phyloP scores from a whole-genome alignment of 2,113 vertebrate species.

The Coryphaenoides rupestris region DNA sequence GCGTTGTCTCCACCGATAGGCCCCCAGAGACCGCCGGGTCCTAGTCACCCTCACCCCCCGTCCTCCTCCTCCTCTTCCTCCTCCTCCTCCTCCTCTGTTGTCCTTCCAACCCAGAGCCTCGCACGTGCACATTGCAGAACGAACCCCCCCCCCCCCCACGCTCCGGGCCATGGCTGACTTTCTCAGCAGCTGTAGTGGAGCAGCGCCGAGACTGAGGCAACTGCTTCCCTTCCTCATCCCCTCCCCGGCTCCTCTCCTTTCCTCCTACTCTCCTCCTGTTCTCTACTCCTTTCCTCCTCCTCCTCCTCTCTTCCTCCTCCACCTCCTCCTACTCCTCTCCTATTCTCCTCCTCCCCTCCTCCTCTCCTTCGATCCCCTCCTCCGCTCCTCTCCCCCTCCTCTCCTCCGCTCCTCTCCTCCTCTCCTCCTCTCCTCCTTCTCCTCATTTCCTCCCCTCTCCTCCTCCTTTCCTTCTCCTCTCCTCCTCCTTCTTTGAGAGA shows the following conservation, averaged over 20 bases:
- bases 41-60: conserved; percentile 61
- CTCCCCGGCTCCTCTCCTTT: conserved; percentile 24
- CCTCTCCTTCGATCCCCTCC: too few relatives aligned
- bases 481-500: too few relatives aligned
- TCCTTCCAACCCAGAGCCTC: conserved; percentile 34
- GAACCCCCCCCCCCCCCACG: neutral
- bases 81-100: conserved; percentile 25
- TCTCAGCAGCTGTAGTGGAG: conserved; percentile 66
- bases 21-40: conserved; percentile 50
- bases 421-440: too few relatives aligned
- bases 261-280: too few relatives aligned
- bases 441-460: too few relatives aligned
- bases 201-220: neutral
- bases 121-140: conserved; percentile 47
- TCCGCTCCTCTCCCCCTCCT: too few relatives aligned
- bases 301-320: conserved; percentile 16
- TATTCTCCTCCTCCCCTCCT: too few relatives aligned
- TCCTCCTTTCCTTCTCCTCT: too few relatives aligned
- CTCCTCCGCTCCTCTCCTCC: too few relatives aligned
- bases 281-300: too few relatives aligned
- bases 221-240: conserved; percentile 32
- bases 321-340: conserved; percentile 44
- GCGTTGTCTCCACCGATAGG: conserved; percentile 50
- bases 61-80: conserved; percentile 28
- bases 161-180: conserved; percentile 72